Percentiles rank a stretch among this genome's conserved stretches.
phyloP scores from a whole-genome alignment of 2,113 vertebrate genomes.

The Rhabdomys dilectus region DNA sequence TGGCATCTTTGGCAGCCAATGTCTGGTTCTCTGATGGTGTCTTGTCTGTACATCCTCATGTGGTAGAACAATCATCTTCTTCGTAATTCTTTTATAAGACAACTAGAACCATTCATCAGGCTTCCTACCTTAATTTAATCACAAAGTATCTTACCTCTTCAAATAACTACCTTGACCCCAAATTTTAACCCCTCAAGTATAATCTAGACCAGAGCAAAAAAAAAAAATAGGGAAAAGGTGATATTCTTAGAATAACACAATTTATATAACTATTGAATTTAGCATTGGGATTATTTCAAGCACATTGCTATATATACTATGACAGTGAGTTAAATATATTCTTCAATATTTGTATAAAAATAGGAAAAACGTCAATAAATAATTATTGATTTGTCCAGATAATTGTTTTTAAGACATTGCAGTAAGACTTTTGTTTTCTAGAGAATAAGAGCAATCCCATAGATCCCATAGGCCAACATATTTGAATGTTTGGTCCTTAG shows the following conservation, averaged over 20 bases:
- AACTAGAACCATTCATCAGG: too few species aligned
- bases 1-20: too few species aligned
- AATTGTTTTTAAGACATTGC: not conserved
- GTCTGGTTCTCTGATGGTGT: not conserved
- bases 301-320: not conserved
- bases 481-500: not conserved
- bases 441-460: not conserved
- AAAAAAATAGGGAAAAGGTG: not conserved
- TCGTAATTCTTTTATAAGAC: not conserved
- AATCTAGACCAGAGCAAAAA: not conserved
- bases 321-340: not conserved
- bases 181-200: not conserved
- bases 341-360: not conserved
- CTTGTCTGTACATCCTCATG: not conserved
- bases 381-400: not conserved
- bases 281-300: not conserved
- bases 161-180: not conserved
- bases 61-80: not conserved
- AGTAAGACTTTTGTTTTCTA: not conserved
- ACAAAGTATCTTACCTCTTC: not conserved
- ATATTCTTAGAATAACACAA: not conserved
- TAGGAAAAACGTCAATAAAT: not conserved
- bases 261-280: not conserved
- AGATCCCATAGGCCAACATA: not conserved
- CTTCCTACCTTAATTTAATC: not conserved